phyloP scores from a whole-genome alignment of 2,797 vertebrate species.

The Phaenicophaeus curvirostris region DNA sequence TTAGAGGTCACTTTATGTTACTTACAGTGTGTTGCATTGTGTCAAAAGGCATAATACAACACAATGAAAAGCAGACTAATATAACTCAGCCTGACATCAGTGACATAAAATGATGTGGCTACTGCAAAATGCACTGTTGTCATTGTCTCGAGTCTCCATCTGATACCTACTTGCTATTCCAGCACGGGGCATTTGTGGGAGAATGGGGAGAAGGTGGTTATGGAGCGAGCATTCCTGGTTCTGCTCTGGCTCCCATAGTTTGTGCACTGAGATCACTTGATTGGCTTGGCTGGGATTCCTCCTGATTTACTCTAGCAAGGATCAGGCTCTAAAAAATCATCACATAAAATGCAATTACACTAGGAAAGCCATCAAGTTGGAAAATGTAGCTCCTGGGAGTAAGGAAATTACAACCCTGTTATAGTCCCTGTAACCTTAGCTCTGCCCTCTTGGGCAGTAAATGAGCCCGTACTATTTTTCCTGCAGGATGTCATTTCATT shows the following conservation, averaged over 20 bases:
- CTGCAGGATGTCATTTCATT: constrained; percentile 61
- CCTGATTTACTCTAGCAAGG: neutral
- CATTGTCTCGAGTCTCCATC: constrained; percentile 44
- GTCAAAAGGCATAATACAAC: constrained; percentile 65
- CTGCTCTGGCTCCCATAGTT: neutral
- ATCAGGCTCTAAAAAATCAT: constrained; percentile 22
- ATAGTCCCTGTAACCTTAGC: constrained; percentile 48
- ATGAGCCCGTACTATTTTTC: constrained; percentile 38
- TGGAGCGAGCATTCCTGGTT: neutral
- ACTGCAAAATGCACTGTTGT: constrained; percentile 55
- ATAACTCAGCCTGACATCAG: constrained; percentile 52
- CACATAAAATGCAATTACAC: constrained; percentile 44
- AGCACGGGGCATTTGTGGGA: neutral
- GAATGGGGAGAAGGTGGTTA: neutral
- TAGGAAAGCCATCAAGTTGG: constrained; percentile 46
- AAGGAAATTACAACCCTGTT: constrained; percentile 27
- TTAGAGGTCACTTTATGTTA: constrained; percentile 70
- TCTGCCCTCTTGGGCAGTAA: constrained; percentile 44
- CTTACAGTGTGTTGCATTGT: constrained; percentile 62
- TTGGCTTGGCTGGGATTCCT: neutral
- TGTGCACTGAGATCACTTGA: neutral
- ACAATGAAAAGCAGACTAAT: constrained; percentile 60
- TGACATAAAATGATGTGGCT: constrained; percentile 71
- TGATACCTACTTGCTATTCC: constrained; percentile 7
- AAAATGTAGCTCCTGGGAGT: constrained; percentile 47